phyloP scores from a whole-genome alignment of 2,888 invertebrate species.

The Drosophila anomelani region DNA sequence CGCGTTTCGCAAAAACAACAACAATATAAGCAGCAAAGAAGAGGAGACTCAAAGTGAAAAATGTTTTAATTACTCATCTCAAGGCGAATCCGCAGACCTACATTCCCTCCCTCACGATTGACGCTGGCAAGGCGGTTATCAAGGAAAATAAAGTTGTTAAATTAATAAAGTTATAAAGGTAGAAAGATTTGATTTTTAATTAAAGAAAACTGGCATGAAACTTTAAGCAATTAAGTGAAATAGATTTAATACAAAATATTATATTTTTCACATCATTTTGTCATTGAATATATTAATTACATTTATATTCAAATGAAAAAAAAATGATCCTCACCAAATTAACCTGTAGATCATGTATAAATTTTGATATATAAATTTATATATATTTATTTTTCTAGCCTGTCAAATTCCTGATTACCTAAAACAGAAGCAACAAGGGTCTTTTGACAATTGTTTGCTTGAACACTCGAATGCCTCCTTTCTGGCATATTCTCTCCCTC shows the following conservation, averaged over 20 bases:
- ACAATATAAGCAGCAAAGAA: slow-evolving; percentile 28
- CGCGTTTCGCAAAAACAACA: slow-evolving; percentile 57
- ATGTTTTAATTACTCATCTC: slow-evolving; percentile 83
- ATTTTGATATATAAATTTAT: not conserved
- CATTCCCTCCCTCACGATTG: slow-evolving; percentile 11
- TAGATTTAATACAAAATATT: not conserved
- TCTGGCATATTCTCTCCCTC: slow-evolving; percentile 16
- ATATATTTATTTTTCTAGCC: not conserved
- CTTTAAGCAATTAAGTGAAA: not conserved
- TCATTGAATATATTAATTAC: not conserved
- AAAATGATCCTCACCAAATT: not conserved
- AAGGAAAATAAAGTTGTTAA: slow-evolving; percentile 3
- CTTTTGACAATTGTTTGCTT: slow-evolving; percentile 54
- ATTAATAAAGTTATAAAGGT: not conserved
- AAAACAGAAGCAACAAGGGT: slow-evolving; percentile 5
- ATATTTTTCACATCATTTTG: not conserved
- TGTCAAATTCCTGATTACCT: not conserved
- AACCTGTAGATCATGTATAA: not conserved
- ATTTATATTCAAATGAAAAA: too few relatives aligned
- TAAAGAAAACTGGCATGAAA: not conserved
- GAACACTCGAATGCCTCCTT: slow-evolving; percentile 64
- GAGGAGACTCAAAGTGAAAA: slow-evolving; percentile 67
- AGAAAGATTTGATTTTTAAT: not conserved
- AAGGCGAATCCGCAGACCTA: slow-evolving; percentile 40
- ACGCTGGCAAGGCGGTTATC: not conserved